phyloP scores from a whole-genome alignment of 2,113 vertebrate genomes.

The Pygoscelis adeliae region DNA sequence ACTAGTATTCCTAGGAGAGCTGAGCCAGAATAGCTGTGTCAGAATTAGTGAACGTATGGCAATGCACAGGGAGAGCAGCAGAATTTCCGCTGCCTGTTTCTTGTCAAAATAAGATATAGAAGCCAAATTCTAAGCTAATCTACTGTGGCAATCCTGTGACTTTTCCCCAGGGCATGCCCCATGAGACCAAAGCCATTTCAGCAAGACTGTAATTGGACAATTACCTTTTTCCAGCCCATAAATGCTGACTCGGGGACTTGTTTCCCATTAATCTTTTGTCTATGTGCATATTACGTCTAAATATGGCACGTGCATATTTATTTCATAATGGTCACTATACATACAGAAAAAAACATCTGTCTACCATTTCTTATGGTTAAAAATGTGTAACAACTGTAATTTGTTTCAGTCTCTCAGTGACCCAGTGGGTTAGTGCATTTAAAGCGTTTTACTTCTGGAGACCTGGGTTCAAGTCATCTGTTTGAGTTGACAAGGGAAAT shows the following conservation, averaged over 20 bases:
- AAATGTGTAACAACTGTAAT: background rate
- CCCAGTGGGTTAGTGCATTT: background rate
- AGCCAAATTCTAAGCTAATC: background rate
- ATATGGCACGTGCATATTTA: background rate
- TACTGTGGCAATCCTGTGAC: background rate
- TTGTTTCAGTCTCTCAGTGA: background rate
- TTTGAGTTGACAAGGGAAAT: background rate
- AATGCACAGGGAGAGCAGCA: background rate
- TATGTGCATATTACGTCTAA: background rate
- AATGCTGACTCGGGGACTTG: background rate
- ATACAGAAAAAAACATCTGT: background rate
- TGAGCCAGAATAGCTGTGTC: background rate
- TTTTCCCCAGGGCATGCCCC: background rate
- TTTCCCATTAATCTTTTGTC: constrained; percentile 22
- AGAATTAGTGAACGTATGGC: background rate
- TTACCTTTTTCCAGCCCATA: background rate
- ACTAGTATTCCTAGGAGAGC: background rate
- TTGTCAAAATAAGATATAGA: background rate
- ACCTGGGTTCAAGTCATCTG: background rate
- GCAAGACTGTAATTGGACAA: constrained; percentile 44
- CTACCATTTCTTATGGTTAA: background rate
- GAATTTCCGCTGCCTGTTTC: background rate
- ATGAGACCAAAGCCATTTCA: constrained; percentile 47
- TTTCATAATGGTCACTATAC: background rate
- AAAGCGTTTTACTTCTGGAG: background rate